These are phyloP conservation scores for Aphelenchoides bicaudatus DNA, from an alignment of 2,888 invertebrate species.

Conservation along the genomic window DNA sequence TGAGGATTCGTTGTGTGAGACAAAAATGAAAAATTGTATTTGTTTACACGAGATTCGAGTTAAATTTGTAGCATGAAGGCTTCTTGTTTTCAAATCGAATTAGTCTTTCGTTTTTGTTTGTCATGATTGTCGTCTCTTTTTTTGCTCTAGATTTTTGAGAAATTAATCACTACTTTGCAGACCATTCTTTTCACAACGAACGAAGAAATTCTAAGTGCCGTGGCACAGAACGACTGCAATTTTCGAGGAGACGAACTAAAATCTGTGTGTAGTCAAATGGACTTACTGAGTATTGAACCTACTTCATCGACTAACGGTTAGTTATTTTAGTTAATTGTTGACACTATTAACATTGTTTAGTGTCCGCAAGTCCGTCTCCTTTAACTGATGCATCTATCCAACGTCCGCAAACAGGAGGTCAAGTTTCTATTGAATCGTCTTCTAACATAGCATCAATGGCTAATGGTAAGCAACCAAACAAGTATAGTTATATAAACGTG, in stretches of 20 bases:
- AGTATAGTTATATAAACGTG: no score
- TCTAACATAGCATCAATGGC: neutral
- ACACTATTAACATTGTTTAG: neutral
- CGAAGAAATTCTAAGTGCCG: constrained; percentile 71
- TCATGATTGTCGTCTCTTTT: no score
- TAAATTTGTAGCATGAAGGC: no score
- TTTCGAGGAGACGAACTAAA: constrained; percentile 30
- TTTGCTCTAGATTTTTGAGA: no score
- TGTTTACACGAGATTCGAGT: no score
- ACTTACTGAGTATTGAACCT: constrained; percentile 20
- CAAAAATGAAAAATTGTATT: no score
- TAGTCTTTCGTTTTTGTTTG: no score
- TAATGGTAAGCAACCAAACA: no score
- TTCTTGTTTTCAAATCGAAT: no score
- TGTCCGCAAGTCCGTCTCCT: constrained; percentile 19
- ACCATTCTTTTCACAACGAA: constrained; percentile 80
- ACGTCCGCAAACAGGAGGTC: constrained; percentile 24
- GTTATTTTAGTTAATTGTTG: neutral
- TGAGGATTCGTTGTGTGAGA: no score
- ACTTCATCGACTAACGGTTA: constrained; percentile 14
- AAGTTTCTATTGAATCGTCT: neutral
- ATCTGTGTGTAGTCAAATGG: constrained; percentile 21
- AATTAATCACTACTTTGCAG: no score
- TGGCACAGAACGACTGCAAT: constrained; percentile 63
- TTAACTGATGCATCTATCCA: constrained; percentile 25